Percentiles rank a stretch among this genome's conserved stretches.
Evolutionary conservation across 2,797 vertebrate species (phyloP).

Genomic region (Acanthurus lineatus): DNA sequence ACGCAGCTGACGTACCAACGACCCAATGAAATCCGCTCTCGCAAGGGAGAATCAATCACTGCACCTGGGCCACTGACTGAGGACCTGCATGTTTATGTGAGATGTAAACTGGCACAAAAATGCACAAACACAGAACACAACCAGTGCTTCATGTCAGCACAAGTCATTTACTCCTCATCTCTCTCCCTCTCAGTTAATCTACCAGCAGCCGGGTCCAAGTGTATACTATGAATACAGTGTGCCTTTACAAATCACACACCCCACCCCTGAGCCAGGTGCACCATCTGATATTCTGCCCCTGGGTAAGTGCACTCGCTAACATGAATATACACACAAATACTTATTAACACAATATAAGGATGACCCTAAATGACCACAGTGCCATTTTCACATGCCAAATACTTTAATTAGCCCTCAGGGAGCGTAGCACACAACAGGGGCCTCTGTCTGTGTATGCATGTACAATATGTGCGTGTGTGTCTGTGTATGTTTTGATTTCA

Average conservation of each 20-base stretch:
- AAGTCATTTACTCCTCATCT: not conserved
- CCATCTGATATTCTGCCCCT: conserved; percentile 58
- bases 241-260: conserved; percentile 60
- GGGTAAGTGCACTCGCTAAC: conserved; percentile 64
- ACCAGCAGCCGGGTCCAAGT: conserved; percentile 82
- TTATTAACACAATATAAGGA: conserved; percentile 11
- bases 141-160: too few relatives aligned
- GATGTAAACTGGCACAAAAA: conserved; percentile 28
- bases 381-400: conserved; percentile 33
- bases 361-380: conserved; percentile 22
- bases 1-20: conserved; percentile 81
- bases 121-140: not conserved
- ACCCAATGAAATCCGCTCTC: conserved; percentile 86
- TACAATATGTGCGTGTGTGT: not conserved
- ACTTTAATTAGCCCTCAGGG: conserved; percentile 24
- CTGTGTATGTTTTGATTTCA: conserved; percentile 31
- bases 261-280: conserved; percentile 53
- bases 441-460: conserved; percentile 36
- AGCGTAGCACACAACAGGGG: conserved; percentile 58
- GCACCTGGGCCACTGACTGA: conserved; percentile 78
- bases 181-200: conserved; percentile 79
- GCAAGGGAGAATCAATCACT: conserved; percentile 83
- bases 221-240: conserved; percentile 82
- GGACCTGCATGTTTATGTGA: conserved; percentile 79
- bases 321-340: conserved; percentile 24